These are phyloP conservation scores for Drosophila watanabei DNA, from an alignment of 1,140 invertebrate species.

Conservation along the genomic window DNA sequence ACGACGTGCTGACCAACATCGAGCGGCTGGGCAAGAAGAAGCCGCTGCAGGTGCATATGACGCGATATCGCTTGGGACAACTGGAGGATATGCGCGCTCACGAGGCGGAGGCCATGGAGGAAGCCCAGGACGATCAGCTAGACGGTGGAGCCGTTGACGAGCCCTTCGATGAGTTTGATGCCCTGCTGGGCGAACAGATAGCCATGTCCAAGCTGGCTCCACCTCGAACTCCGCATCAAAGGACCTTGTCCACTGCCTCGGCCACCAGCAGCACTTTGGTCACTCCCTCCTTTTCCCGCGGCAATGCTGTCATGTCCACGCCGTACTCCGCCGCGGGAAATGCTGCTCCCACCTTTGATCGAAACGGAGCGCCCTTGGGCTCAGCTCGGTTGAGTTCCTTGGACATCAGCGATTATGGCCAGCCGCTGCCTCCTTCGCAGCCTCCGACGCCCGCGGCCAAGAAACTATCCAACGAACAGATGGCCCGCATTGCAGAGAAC, in stretches of 20 bases:
- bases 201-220: constrained; percentile 78
- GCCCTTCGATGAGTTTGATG: constrained; percentile 86
- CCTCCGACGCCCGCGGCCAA: constrained; percentile 58
- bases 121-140: constrained; percentile 69
- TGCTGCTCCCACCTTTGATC: constrained; percentile 9
- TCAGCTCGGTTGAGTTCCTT: constrained; percentile 3
- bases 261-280: constrained; percentile 47
- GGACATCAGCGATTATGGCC: constrained; percentile 66
- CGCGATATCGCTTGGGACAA: constrained; percentile 89
- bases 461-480: constrained; percentile 69
- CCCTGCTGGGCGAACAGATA: constrained; percentile 86
- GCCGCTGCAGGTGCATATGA: constrained; percentile 88
- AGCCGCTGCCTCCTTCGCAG: constrained; percentile 69
- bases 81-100: constrained; percentile 73
- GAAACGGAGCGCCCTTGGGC: constrained; percentile 16
- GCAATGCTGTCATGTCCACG: constrained; percentile 72
- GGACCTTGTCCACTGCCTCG: constrained; percentile 24
- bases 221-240: constrained; percentile 65
- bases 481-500: constrained; percentile 83
- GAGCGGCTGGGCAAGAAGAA: constrained; percentile 93
- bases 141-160: constrained; percentile 77
- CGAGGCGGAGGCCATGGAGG: constrained; percentile 39
- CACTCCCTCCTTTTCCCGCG: constrained; percentile 72
- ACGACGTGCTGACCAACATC: constrained; percentile 93
- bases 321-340: constrained; percentile 54